Evolutionary conservation across 2,113 vertebrate species (phyloP), one percentile per base, ranked within the genome.

Genomic region (Chloropsis hardwickii): DNA sequence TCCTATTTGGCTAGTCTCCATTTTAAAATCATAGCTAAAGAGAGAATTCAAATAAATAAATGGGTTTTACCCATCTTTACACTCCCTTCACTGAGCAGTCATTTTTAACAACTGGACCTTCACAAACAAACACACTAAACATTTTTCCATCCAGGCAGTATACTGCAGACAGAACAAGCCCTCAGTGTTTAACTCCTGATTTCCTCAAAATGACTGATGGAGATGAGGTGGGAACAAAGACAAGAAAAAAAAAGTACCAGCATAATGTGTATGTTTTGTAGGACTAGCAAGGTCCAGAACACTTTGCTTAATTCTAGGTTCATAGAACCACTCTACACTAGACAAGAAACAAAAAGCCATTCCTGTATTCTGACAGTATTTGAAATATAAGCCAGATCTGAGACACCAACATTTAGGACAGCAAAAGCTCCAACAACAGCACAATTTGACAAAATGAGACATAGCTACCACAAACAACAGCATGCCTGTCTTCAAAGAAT

Each of bases 151-250:
- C 5, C 23, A 83, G 12, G 50, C 29, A 71, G 5, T 6, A 50
- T 10, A 47, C 0, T 64, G 44, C 40, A 80, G 35, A 82, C 6
- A 79, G 24, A 71, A 58, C 15, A 58, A 31, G 13, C 23, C 29
- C 27, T 82, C 0, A 0, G 25, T 79, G 24, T 67, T 44, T 51
- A 81, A 56, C 28, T 72, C 42, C 5, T 0, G 2, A 54, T 21
- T 56, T 22, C 65, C 53, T 44, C 50, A 31, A 60, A 90, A 54
- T 11, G 6, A 25, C 21, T 4, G 2, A 67, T 6, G 1, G 16
- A 58, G 23, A 70, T 12, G 23, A 64, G 16, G 10, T 19, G 7
- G 45, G 24, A 83, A 69, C 11, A 84, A 81, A 76, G 18, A 40
- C 13, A 71, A 66, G 27, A 21, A 45, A 66, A 44, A 3, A 31